Conservation (phyloP, 2,888 invertebrate species). For the Aradus depressus region DNA sequence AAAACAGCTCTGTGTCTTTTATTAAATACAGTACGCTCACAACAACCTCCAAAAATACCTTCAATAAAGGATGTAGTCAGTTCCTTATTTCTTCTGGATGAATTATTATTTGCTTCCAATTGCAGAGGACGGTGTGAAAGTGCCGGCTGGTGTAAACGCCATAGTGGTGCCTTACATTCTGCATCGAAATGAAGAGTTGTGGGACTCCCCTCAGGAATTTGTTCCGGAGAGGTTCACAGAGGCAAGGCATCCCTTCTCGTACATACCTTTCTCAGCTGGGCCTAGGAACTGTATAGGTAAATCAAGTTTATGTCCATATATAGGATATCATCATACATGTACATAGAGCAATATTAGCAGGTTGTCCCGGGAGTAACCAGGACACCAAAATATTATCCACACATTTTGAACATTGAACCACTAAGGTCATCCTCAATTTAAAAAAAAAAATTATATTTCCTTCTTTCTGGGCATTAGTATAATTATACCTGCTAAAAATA, state of each 20-base stretch:
- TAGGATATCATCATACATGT: too few species aligned
- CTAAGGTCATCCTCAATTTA: background rate
- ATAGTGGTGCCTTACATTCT: conserved; percentile 30
- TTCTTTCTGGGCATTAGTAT: too few species aligned
- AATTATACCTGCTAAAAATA: too few species aligned
- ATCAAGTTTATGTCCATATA: background rate
- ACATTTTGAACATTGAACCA: background rate
- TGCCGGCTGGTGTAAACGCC: conserved; percentile 30
- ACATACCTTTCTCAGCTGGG: conserved; percentile 40
- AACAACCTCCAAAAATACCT: too few species aligned
- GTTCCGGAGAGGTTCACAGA: conserved; percentile 40
- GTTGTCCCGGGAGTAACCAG: too few species aligned
- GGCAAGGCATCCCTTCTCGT: conserved; percentile 39
- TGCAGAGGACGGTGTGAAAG: conserved; percentile 11
- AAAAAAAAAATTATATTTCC: too few species aligned
- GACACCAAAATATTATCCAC: too few species aligned
- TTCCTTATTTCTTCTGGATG: too few species aligned
- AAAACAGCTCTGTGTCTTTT: too few species aligned
- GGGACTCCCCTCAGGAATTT: conserved; percentile 39
- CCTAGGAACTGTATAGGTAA: conserved; percentile 38
- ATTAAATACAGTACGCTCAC: too few species aligned
- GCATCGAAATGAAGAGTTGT: conserved; percentile 37
- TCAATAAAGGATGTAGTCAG: too few species aligned
- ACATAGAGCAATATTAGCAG: too few species aligned
- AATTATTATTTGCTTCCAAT: background rate